phyloP scores from a whole-genome alignment of 2,797 vertebrate species.

The Acanthiza pusilla region DNA sequence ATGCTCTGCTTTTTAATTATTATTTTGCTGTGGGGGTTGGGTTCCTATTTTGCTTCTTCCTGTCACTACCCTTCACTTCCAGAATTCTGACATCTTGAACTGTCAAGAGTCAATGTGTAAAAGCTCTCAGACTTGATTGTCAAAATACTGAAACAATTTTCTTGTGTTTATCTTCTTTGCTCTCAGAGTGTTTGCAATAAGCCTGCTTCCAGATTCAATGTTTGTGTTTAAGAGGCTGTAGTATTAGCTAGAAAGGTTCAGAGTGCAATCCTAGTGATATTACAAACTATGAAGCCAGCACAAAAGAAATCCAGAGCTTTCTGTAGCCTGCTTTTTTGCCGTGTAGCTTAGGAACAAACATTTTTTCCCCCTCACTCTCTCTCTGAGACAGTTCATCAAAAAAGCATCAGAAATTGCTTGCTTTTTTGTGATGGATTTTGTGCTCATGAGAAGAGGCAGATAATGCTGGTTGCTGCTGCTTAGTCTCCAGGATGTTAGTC shows the following conservation, averaged over 20 bases:
- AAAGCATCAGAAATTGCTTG: conserved; percentile 18
- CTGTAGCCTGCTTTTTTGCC: neutral
- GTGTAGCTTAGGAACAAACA: neutral
- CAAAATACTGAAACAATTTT: conserved; percentile 47
- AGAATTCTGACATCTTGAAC: neutral
- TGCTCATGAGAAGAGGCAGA: conserved; percentile 3
- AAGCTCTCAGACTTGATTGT: neutral
- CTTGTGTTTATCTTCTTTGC: conserved; percentile 14
- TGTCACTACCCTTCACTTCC: neutral
- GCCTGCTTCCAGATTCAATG: conserved; percentile 20
- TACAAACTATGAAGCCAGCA: neutral
- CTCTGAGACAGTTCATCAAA: conserved; percentile 46
- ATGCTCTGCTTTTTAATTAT: neutral
- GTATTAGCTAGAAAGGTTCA: conserved; percentile 15
- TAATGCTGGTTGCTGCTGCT: conserved; percentile 9
- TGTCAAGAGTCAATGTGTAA: neutral
- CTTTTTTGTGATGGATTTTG: conserved; percentile 24
- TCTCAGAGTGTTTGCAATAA: conserved; percentile 11
- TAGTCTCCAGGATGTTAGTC: neutral
- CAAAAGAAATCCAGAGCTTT: conserved; percentile 28
- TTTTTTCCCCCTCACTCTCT: neutral
- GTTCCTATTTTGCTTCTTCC: neutral
- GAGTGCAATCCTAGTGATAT: neutral
- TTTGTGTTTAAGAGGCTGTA: conserved; percentile 40
- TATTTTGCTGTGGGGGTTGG: neutral